A percentile compares a stretch with the other conserved stretches of the same genome.
phyloP scores from a whole-genome alignment of 2,797 vertebrate genomes.

The Pipistrellus kuhlii region DNA sequence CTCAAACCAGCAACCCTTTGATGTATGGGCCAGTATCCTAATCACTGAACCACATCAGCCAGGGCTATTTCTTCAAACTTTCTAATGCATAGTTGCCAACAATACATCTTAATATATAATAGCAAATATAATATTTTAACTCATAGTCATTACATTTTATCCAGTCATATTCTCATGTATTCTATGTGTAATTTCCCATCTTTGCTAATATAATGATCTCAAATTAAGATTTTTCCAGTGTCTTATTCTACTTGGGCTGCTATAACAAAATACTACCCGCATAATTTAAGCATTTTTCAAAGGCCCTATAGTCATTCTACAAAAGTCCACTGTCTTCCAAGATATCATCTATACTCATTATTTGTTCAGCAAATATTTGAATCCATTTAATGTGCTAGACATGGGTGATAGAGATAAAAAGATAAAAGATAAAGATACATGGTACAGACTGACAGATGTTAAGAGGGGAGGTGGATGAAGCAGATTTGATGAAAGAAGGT shows the following conservation, averaged over 20 bases:
- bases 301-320: background rate
- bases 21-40: too few species aligned
- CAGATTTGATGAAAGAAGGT: background rate
- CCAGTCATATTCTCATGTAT: background rate
- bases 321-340: background rate
- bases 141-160: background rate
- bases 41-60: too few species aligned
- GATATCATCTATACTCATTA: background rate
- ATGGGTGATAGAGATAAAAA: background rate
- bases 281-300: background rate
- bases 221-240: constrained; percentile 30
- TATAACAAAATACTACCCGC: background rate
- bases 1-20: too few species aligned
- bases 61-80: background rate
- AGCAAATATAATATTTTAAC: constrained; percentile 20
- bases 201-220: constrained; percentile 14
- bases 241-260: background rate
- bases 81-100: constrained; percentile 4
- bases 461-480: background rate
- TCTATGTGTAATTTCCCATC: background rate
- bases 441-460: background rate
- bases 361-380: background rate
- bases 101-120: constrained; percentile 14
- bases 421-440: background rate
- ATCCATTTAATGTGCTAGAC: background rate